Percentiles rank a stretch among this genome's conserved stretches.
Conservation (phyloP, 64 coral and sea anemone genomes). For the Montipora sp. region DNA sequence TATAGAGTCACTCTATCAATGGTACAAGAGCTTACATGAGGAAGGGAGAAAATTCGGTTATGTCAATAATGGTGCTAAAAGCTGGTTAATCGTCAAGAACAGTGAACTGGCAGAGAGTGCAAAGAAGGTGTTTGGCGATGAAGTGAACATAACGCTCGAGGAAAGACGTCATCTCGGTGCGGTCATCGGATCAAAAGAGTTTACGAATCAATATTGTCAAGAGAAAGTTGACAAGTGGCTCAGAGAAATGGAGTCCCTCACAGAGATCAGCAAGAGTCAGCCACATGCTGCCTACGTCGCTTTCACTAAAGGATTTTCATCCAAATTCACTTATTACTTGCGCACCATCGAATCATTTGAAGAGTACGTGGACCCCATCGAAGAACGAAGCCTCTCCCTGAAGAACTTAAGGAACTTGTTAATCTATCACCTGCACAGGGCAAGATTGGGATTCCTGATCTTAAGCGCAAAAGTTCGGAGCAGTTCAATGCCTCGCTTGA, state of each 20-base stretch:
- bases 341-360: constrained; percentile 15
- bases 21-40: no score
- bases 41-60: no score
- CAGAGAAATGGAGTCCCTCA: constrained; percentile 22
- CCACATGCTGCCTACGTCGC: constrained; percentile 14
- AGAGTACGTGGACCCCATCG: not conserved
- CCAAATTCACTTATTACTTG: constrained; percentile 37
- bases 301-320: constrained; percentile 4
- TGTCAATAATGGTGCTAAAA: not conserved
- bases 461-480: constrained; percentile 62
- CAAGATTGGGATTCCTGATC: constrained; percentile 67
- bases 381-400: constrained; percentile 45
- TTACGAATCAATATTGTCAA: constrained; percentile 68
- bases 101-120: constrained; percentile 5
- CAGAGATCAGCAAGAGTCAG: constrained; percentile 31
- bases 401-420: constrained; percentile 42
- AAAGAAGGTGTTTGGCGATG: constrained; percentile 18
- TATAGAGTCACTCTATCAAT: no score
- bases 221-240: constrained; percentile 38
- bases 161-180: constrained; percentile 58
- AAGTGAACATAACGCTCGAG: constrained; percentile 67
- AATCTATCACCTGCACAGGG: constrained; percentile 54
- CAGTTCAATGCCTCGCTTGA: constrained; percentile 56
- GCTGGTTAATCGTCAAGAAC: not conserved
- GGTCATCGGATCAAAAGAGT: constrained; percentile 72